Evolutionary conservation across 2,797 vertebrate genomes (phyloP).

Genomic region (Phrynocephalus forsythii): DNA sequence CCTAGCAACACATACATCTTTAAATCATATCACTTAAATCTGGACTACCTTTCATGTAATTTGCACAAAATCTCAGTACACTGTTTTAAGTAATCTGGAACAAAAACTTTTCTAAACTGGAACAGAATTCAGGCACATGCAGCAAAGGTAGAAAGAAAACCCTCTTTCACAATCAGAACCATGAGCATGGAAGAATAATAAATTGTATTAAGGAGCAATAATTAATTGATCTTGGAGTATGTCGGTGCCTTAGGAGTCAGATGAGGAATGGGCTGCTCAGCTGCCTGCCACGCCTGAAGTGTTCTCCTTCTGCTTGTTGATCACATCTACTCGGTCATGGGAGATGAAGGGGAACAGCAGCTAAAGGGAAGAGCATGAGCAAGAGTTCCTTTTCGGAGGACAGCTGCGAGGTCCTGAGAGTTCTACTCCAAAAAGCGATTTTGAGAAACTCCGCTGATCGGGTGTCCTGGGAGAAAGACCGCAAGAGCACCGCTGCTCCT

Average conservation of each 20-base stretch:
- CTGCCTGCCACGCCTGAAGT: neutral
- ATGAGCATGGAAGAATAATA: neutral
- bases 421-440: neutral
- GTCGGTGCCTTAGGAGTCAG: neutral
- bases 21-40: slow-evolving; percentile 3
- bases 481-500: neutral
- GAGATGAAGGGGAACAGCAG: neutral
- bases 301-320: neutral
- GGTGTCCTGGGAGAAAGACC: neutral
- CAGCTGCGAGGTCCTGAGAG: neutral
- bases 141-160: neutral
- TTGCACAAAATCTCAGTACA: neutral
- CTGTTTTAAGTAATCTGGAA: neutral
- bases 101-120: neutral
- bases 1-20: slow-evolving; percentile 6
- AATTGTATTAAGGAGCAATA: neutral
- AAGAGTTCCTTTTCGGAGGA: neutral
- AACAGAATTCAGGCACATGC: neutral
- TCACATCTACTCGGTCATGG: neutral
- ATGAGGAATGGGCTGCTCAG: neutral
- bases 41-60: neutral
- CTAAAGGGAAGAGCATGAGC: neutral
- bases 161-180: neutral
- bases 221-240: neutral
- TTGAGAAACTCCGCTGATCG: neutral